Conservation (phyloP, 1,140 invertebrate species). For the Zelostemma sp. region DNA sequence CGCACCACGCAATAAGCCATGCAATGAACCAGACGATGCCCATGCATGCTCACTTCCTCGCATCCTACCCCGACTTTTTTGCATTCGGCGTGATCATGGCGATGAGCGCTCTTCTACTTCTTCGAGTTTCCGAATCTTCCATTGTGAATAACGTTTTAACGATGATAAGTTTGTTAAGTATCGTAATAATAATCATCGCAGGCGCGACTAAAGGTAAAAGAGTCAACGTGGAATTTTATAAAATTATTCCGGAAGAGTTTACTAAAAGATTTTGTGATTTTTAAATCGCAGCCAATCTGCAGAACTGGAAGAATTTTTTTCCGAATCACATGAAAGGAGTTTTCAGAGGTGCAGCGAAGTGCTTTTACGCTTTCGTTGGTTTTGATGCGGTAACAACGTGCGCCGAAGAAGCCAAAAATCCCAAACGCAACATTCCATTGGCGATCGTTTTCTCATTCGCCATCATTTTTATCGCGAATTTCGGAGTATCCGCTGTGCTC, state of each 20-base stretch:
- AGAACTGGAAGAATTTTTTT: conserved; percentile 88
- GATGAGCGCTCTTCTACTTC: conserved; percentile 77
- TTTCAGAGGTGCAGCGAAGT: conserved; percentile 88
- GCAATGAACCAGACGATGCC: conserved; percentile 78
- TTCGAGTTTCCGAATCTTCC: no score
- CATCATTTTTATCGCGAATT: conserved; percentile 86
- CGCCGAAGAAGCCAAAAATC: conserved; percentile 88
- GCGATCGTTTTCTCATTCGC: conserved; percentile 86
- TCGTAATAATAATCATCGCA: no score
- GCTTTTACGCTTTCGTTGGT: conserved; percentile 93
- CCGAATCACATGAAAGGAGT: conserved; percentile 83
- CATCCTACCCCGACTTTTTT: no score
- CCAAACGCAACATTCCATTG: conserved; percentile 87
- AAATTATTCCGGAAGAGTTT: no score
- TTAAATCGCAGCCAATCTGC: conserved; percentile 51
- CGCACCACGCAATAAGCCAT: conserved; percentile 79
- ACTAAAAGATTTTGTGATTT: no score
- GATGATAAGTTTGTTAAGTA: no score
- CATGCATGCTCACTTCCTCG: conserved; percentile 80
- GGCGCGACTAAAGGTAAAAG: no score
- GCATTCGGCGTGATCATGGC: conserved; percentile 79
- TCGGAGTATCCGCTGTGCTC: conserved; percentile 86
- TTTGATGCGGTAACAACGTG: conserved; percentile 92
- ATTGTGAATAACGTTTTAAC: no score
- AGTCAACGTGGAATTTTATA: no score